A percentile compares a stretch with the other conserved stretches of the same genome.
Evolutionary conservation across 1,140 invertebrate genomes (phyloP).

Genomic region (Paracyclopina nana): DNA sequence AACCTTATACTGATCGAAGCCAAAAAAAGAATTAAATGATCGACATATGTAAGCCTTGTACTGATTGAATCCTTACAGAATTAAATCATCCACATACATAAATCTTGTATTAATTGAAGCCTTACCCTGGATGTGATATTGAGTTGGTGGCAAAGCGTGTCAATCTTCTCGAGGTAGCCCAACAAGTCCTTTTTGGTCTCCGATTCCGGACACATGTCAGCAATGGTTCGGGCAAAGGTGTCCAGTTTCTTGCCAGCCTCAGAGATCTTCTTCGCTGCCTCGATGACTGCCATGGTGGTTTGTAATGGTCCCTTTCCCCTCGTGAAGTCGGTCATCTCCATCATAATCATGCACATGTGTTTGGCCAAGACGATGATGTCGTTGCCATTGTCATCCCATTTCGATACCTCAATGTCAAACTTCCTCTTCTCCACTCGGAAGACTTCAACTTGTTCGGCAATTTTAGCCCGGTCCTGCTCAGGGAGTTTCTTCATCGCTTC

Average conservation of each 20-base stretch:
- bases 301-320: conserved; percentile 88
- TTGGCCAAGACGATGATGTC: conserved; percentile 98
- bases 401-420: conserved; percentile 91
- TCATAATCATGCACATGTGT: conserved; percentile 99
- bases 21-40: too few relatives aligned
- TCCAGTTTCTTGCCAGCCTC: conserved; percentile 92
- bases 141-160: conserved; percentile 92
- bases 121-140: conserved; percentile 85
- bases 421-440: conserved; percentile 85
- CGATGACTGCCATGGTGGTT: conserved; percentile 98
- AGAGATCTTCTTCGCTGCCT: conserved; percentile 97
- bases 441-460: conserved; percentile 79
- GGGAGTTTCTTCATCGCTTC: conserved; percentile 96
- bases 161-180: conserved; percentile 87
- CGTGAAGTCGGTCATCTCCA: conserved; percentile 99
- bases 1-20: too few relatives aligned
- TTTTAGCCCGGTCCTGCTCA: conserved; percentile 92
- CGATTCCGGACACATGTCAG: conserved; percentile 93
- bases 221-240: conserved; percentile 87
- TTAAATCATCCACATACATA: too few relatives aligned
- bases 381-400: conserved; percentile 98
- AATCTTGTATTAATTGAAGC: too few relatives aligned
- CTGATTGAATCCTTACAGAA: too few relatives aligned
- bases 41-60: too few relatives aligned
- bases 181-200: conserved; percentile 90